A percentile compares a stretch with the other conserved stretches of the same genome.
Evolutionary conservation across 2,797 vertebrate species (phyloP).

Genomic region (Nyctalus aviator): DNA sequence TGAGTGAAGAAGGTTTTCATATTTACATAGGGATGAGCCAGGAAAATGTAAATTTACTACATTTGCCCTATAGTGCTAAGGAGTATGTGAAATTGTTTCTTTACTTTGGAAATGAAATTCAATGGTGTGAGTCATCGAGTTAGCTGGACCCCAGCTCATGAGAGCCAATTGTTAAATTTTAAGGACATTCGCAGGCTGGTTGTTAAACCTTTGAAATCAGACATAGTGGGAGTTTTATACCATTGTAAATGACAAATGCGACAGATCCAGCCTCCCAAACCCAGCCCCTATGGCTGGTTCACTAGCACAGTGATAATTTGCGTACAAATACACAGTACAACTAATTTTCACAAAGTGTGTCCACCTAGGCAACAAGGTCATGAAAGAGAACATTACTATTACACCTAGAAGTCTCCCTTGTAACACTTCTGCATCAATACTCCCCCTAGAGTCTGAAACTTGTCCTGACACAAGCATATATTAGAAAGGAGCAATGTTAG

Average conservation of each 20-base stretch:
- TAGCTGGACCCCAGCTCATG: background rate
- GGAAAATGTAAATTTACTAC: background rate
- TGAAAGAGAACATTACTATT: background rate
- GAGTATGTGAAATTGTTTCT: background rate
- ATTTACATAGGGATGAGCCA: background rate
- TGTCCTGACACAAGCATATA: background rate
- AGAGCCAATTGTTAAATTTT: background rate
- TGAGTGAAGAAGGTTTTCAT: background rate
- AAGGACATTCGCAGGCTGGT: background rate
- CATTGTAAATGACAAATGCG: background rate
- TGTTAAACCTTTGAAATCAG: background rate
- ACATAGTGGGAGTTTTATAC: background rate
- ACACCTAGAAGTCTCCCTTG: background rate
- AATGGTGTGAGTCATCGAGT: background rate
- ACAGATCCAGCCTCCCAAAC: background rate
- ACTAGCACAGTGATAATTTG: background rate
- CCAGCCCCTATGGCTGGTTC: background rate
- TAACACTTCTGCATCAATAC: background rate
- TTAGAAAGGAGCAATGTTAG: background rate
- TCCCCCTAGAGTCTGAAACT: background rate
- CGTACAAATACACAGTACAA: background rate
- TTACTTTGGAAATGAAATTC: conserved; percentile 8
- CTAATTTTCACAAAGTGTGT: background rate
- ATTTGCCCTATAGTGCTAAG: background rate
- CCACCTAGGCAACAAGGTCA: background rate